These are phyloP conservation scores for Pollenia griseotomentosa DNA, from an alignment of 2,888 invertebrate genomes.

Conservation along the genomic window DNA sequence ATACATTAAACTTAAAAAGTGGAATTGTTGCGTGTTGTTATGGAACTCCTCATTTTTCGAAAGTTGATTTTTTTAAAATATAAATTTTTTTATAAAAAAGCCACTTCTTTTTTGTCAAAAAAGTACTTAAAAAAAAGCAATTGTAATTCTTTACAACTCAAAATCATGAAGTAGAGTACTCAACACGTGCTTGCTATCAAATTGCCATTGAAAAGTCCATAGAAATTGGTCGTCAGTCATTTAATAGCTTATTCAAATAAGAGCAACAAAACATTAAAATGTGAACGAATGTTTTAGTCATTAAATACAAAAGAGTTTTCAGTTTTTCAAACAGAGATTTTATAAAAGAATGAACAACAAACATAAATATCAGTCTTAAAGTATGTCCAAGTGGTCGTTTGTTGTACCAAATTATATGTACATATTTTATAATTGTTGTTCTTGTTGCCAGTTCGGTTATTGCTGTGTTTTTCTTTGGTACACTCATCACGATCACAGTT, in stretches of 20 bases:
- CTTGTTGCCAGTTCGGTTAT: neutral
- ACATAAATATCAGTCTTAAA: no score
- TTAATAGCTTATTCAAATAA: neutral
- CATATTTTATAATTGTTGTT: neutral
- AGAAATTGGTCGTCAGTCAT: neutral
- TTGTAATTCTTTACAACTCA: neutral
- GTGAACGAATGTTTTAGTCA: constrained; percentile 4
- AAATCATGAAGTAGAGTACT: neutral
- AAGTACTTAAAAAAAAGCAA: no score
- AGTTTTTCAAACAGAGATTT: neutral
- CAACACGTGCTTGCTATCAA: neutral
- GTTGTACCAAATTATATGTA: constrained; percentile 11
- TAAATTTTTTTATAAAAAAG: no score
- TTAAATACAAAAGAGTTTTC: constrained; percentile 38
- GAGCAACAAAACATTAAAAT: constrained; percentile 3
- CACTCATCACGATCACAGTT: constrained; percentile 16
- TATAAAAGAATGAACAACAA: no score
- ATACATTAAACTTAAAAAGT: no score
- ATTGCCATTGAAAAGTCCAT: neutral
- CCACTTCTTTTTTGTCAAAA: no score
- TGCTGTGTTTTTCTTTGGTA: constrained; percentile 16
- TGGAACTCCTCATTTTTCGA: no score
- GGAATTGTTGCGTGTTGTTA: no score
- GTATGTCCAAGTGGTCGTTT: neutral
- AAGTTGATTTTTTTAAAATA: no score